A percentile compares a stretch with the other conserved stretches of the same genome.
Conservation (phyloP, 2,888 invertebrate genomes). For the Andrena bicolor region DNA sequence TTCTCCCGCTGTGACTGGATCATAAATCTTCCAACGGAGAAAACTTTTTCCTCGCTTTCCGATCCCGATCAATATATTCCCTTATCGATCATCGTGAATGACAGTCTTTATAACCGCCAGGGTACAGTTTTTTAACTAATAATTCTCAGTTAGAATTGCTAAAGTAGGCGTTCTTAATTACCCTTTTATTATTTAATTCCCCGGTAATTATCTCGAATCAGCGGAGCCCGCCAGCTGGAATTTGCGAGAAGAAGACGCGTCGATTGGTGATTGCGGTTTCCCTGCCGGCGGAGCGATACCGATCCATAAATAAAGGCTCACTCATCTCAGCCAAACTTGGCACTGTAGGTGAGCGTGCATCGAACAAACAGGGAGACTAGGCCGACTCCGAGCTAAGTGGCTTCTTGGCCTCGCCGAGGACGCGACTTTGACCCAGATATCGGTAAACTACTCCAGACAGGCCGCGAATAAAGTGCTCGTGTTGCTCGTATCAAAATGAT, state of each 20-base stretch:
- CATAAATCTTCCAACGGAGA: slow-evolving; percentile 11
- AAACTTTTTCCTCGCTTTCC: background rate
- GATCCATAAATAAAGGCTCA: slow-evolving; percentile 79
- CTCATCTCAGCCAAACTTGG: slow-evolving; percentile 80
- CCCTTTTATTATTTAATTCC: background rate
- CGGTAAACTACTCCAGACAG: slow-evolving; percentile 77
- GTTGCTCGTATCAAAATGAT: slow-evolving; percentile 39
- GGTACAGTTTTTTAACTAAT: background rate
- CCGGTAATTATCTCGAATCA: background rate
- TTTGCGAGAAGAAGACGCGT: background rate
- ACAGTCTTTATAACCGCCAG: background rate
- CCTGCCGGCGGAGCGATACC: slow-evolving; percentile 41
- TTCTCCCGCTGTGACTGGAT: background rate
- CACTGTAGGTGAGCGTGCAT: slow-evolving; percentile 73
- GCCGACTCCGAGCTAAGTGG: slow-evolving; percentile 75
- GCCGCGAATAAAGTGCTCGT: slow-evolving; percentile 66
- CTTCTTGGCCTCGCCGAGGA: slow-evolving; percentile 83
- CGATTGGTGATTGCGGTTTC: background rate
- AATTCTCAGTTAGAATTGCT: slow-evolving; percentile 10
- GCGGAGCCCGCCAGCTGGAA: too few species aligned
- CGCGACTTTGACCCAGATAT: slow-evolving; percentile 84
- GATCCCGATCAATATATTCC: background rate
- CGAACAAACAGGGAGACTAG: slow-evolving; percentile 68
- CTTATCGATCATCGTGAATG: slow-evolving; percentile 1
- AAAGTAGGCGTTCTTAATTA: background rate